These are phyloP conservation scores for Drosophila sechellia DNA, from an alignment of 1,140 invertebrate genomes.

Conservation along the genomic window DNA sequence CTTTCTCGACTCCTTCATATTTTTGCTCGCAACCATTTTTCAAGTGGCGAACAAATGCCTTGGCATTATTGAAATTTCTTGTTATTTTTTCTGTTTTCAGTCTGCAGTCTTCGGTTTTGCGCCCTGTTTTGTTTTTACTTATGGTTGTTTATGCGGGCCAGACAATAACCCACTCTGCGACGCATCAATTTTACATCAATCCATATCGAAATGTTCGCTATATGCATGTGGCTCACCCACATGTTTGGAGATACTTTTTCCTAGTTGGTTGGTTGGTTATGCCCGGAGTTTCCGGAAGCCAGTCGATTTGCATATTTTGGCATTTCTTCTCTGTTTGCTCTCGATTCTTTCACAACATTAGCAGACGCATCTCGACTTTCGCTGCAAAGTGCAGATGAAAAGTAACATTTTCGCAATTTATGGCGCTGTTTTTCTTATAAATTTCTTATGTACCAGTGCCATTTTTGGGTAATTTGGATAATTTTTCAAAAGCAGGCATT, in stretches of 20 bases:
- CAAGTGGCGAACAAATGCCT: constrained; percentile 62
- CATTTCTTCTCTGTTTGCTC: constrained; percentile 59
- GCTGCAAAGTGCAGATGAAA: constrained; percentile 14
- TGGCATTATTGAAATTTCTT: constrained; percentile 78
- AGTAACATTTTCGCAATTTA: constrained; percentile 9
- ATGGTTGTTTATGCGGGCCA: constrained; percentile 75
- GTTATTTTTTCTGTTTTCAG: constrained; percentile 26
- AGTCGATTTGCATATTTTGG: constrained; percentile 73
- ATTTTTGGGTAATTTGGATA: constrained; percentile 17
- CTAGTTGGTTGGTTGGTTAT: not conserved
- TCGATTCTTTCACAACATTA: constrained; percentile 65
- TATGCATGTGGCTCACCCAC: constrained; percentile 7
- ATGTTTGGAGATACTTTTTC: constrained; percentile 36
- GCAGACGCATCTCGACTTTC: constrained; percentile 52
- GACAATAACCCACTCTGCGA: constrained; percentile 76
- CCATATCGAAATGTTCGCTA: constrained; percentile 54
- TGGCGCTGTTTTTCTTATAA: constrained; percentile 13
- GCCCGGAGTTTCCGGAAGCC: constrained; percentile 15
- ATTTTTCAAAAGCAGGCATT: constrained; percentile 2
- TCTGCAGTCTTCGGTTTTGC: no score
- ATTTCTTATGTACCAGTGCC: not conserved
- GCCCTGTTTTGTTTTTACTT: constrained; percentile 47
- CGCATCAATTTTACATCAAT: constrained; percentile 81
- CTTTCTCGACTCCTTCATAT: constrained; percentile 47
- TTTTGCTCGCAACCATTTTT: constrained; percentile 37